These are phyloP conservation scores for Ridgeia piscesae DNA, from an alignment of 1,140 invertebrate species.

Conservation along the genomic window DNA sequence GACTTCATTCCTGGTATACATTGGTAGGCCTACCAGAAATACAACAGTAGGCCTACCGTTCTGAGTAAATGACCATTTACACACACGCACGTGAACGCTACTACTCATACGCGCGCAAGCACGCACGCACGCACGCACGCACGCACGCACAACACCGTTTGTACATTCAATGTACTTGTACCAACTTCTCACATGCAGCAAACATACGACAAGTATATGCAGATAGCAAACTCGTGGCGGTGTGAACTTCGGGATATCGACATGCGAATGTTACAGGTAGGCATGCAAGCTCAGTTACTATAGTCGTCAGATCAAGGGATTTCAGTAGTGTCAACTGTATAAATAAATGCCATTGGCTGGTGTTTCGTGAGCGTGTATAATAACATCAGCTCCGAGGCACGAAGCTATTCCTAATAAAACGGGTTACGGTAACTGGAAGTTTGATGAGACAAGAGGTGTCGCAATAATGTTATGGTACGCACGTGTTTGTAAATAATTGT, in stretches of 20 bases:
- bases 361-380: no score
- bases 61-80: not conserved
- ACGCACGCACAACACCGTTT: no score
- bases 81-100: not conserved
- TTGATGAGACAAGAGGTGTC: no score
- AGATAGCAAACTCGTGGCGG: not conserved
- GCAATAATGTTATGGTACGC: no score
- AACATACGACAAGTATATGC: not conserved
- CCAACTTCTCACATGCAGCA: not conserved
- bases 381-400: no score
- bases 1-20: not conserved
- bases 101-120: no score
- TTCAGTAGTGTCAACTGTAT: no score
- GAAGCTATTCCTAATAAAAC: no score
- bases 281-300: no score
- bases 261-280: not conserved
- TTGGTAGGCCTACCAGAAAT: not conserved
- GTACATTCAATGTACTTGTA: not conserved
- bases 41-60: not conserved
- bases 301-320: no score
- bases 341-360: no score
- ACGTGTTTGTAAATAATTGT: not conserved
- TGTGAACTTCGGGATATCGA: not conserved
- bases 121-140: no score
- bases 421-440: not conserved